A percentile compares a stretch with the other conserved stretches of the same genome.
phyloP scores from a whole-genome alignment of 1,140 invertebrate genomes.

The Drosophila auraria region DNA sequence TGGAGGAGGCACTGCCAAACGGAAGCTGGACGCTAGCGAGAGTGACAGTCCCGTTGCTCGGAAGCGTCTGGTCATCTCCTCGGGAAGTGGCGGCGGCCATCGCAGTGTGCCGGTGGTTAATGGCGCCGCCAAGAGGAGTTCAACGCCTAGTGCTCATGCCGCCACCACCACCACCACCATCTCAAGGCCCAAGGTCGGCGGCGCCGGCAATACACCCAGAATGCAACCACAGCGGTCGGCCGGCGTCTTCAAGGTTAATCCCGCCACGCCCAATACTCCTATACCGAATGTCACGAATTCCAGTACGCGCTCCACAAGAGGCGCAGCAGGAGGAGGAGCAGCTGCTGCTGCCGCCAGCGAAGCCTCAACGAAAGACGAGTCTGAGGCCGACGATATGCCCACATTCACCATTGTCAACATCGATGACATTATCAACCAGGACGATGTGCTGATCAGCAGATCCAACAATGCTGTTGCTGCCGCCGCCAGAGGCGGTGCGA shows the following conservation, averaged over 20 bases:
- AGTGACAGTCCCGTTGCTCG: conserved; percentile 48
- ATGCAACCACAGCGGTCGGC: not conserved
- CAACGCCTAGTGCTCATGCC: not conserved
- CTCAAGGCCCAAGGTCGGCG: conserved; percentile 9
- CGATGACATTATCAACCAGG: conserved; percentile 83
- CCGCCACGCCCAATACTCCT: not conserved
- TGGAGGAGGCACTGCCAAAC: conserved; percentile 31
- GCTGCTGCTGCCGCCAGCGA: not conserved
- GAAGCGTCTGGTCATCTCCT: conserved; percentile 51
- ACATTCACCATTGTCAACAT: conserved; percentile 85
- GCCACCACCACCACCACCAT: not conserved
- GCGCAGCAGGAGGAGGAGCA: not conserved
- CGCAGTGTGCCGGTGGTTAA: conserved; percentile 42
- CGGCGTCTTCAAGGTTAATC: conserved; percentile 1
- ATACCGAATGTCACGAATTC: not conserved
- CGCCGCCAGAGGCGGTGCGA: not conserved
- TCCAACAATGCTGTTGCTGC: conserved; percentile 20
- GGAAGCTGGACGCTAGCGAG: conserved; percentile 54
- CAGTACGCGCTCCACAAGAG: not conserved
- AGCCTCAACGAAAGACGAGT: conserved; percentile 6
- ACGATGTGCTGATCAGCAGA: conserved; percentile 76
- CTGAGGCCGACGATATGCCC: conserved; percentile 58
- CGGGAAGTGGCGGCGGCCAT: conserved; percentile 1
- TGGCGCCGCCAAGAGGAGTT: conserved; percentile 34
- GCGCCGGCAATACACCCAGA: not conserved